These are phyloP conservation scores for Tuberolachnus salignus DNA, from an alignment of 2,888 invertebrate species.

Conservation along the genomic window DNA sequence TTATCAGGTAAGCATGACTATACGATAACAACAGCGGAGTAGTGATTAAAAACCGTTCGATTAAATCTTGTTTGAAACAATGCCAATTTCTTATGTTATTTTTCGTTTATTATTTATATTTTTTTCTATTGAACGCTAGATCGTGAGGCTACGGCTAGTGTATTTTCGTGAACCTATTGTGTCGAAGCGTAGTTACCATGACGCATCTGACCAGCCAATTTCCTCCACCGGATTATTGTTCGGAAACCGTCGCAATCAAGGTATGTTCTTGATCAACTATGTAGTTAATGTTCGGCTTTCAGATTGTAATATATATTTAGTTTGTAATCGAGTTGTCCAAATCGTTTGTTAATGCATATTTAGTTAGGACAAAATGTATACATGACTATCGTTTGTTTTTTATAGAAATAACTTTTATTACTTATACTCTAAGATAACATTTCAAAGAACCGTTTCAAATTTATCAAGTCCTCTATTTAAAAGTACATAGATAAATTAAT, in stretches of 20 bases:
- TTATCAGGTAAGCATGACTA: slow-evolving; percentile 17
- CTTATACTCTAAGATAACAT: too few relatives aligned
- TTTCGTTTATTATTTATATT: neutral
- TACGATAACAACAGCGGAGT: slow-evolving; percentile 20
- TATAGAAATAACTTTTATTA: too few relatives aligned
- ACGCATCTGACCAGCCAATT: slow-evolving; percentile 24
- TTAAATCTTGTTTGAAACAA: neutral
- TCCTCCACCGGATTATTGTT: slow-evolving; percentile 43
- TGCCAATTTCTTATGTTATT: neutral
- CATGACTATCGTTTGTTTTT: too few relatives aligned
- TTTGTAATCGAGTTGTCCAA: too few relatives aligned
- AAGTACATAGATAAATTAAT: too few relatives aligned
- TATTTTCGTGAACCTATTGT: neutral
- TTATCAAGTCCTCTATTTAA: too few relatives aligned
- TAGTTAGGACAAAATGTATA: too few relatives aligned
- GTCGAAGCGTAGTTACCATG: neutral
- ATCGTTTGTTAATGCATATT: too few relatives aligned
- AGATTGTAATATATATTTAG: too few relatives aligned
- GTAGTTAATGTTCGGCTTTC: too few relatives aligned
- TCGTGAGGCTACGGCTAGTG: neutral
- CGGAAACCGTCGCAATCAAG: neutral
- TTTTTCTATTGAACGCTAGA: neutral
- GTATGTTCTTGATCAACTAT: slow-evolving; percentile 18
- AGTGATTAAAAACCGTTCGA: neutral
- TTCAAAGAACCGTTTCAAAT: too few relatives aligned